Percentiles rank a stretch among this genome's conserved stretches.
Evolutionary conservation across 2,888 invertebrate genomes (phyloP).

Genomic region (Ormyrus pomaceus): DNA sequence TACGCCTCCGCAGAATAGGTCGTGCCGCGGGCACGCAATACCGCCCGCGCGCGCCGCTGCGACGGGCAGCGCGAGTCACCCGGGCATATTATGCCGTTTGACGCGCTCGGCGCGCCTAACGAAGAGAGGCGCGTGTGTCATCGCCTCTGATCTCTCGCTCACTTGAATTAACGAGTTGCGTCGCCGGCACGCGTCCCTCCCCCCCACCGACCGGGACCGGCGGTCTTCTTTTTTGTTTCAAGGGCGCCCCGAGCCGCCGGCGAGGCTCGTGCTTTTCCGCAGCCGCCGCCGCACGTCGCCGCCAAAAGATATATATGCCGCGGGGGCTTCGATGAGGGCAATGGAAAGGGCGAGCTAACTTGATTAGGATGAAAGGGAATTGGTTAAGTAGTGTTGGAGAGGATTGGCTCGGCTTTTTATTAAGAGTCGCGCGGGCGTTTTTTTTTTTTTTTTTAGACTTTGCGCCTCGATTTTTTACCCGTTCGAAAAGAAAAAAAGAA

Average conservation of each 20-base stretch:
- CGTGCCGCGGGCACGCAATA: neutral
- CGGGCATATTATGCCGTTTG: constrained; percentile 16
- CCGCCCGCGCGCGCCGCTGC: neutral
- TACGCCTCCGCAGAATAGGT: constrained; percentile 33
- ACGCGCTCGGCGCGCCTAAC: constrained; percentile 10
- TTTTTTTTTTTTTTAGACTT: too few species aligned
- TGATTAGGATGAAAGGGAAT: neutral
- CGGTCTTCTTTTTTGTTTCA: constrained; percentile 18
- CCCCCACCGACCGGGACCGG: too few species aligned
- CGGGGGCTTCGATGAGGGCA: constrained; percentile 22
- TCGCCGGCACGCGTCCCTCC: constrained; percentile 1
- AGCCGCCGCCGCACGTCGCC: neutral
- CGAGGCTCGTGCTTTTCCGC: neutral
- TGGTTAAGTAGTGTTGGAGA: neutral
- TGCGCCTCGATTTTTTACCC: too few species aligned
- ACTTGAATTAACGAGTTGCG: constrained; percentile 43
- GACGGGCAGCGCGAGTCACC: neutral
- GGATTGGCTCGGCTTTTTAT: neutral
- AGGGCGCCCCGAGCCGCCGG: constrained; percentile 21
- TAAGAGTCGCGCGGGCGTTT: too few species aligned
- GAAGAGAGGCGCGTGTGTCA: neutral
- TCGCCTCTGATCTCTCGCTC: constrained; percentile 29
- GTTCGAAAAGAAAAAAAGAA: too few species aligned
- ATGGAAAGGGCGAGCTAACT: neutral
- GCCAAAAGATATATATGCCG: neutral